Evolutionary conservation across 2,797 vertebrate species (phyloP), one percentile per base, ranked within the genome.

Genomic region (Myotis daubentonii): DNA sequence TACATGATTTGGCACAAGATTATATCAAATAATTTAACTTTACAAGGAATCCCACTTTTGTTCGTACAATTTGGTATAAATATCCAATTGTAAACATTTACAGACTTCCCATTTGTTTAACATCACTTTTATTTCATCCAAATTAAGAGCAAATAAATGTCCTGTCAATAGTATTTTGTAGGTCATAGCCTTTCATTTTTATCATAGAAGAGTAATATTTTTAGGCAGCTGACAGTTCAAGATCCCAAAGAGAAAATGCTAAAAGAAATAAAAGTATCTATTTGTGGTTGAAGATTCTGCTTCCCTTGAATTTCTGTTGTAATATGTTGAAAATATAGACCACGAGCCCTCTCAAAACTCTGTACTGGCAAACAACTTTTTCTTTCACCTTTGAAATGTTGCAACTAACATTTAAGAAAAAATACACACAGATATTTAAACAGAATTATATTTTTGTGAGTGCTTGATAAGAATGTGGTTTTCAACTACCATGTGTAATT

Each of bases 401-500:
- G 71, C 93, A 97, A 97, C 74, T 95, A 95, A 85, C 20, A 97
- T 97, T 96, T 71, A 47, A 94, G 94, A 97, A 82, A 66, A 94
- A 97, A 89, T 79, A 16, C 60, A n/a, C 68, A n/a, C 68, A 96
- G 0, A 90, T 95, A 97, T 96, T 97, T 95, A 87, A 97, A 93
- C 71, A 94, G 89, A 97, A 97, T 81, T 96, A 10, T 91, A 91
- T 96, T 95, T 93, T 96, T 98, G 97, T 93, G 36, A 94, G 80
- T 70, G 2, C 71, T 85, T 98, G 98, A 98, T 98, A 98, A 98
- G 97, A 97, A 79, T 98, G 98, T 97, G 98, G 97, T 55, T 98
- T 98, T 94, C 96, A 89, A 97, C 97, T 97, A 97, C 79, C 68
- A 97, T 97, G 83, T 96, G 96, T 98, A 98, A 98, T 96, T 97